These are phyloP conservation scores for Eulemur rubriventer DNA, from an alignment of 2,797 vertebrate species.

Conservation along the genomic window DNA sequence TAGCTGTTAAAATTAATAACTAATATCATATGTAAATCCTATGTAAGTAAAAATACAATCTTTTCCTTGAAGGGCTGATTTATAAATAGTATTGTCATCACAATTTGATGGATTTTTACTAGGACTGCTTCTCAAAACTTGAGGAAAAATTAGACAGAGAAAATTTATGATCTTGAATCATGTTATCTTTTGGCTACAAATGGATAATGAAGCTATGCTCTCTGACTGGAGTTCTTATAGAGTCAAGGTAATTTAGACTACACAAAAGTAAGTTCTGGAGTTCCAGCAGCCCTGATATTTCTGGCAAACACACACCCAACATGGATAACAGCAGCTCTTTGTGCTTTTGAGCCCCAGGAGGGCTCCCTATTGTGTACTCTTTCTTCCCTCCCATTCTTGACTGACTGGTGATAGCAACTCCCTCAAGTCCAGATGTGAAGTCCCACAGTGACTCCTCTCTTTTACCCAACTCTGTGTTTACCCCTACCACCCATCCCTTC, in stretches of 20 bases:
- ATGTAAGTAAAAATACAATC: background rate
- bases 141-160: background rate
- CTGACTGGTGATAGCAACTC: conserved; percentile 64
- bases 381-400: conserved; percentile 65
- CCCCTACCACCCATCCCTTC: background rate
- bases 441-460: background rate
- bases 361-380: conserved; percentile 64
- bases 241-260: conserved; percentile 72
- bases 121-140: conserved; percentile 30
- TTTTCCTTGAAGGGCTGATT: background rate
- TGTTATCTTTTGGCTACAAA: conserved; percentile 57
- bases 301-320: conserved; percentile 72
- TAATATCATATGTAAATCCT: background rate
- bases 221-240: conserved; percentile 62
- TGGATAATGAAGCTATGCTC: conserved; percentile 62
- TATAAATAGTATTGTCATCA: conserved; percentile 22
- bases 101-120: conserved; percentile 8
- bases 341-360: conserved; percentile 73
- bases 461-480: background rate
- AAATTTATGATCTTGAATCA: background rate
- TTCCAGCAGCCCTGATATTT: conserved; percentile 70
- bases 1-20: conserved; percentile 28
- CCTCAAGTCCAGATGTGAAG: conserved; percentile 67
- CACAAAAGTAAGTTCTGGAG: conserved; percentile 71
- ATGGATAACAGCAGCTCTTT: conserved; percentile 73